Base-by-base conservation (phyloP, 2,888 invertebrate genomes). In the Archips xylosteana region DNA sequence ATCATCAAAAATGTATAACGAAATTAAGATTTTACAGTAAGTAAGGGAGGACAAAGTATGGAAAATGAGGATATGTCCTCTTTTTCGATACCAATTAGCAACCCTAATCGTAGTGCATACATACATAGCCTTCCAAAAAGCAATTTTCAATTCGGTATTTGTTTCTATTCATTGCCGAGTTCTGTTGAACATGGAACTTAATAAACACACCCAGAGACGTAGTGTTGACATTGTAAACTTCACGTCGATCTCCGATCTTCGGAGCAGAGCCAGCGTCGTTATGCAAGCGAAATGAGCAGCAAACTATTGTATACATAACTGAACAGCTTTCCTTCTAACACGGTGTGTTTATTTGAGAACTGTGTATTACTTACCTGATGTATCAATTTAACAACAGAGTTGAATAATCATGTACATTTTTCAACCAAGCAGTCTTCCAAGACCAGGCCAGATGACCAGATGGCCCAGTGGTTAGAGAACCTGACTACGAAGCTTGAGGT, bases 211-310 rank as follows among this genome's bases (percentile, higher is more conserved):
- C 23, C 12, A 34, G n/a, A 5, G 15, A 54, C 54, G 54, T n/a
- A 8, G 39, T 36, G 64, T 71, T 71, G 71, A 60, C 65, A 65
- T 39, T 71, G 57, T 32, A 49, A 57, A 59, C 47, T 71, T 65
- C 71, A 65, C 39, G 47, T 10, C 57, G 59, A 57, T 57, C 61
- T 12, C 6, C 60, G 23, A 13, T 45, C 42, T 45, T 47, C 54
- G 54, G 36, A 45, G 34, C 57, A 47, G 57, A 23, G 67, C 62
- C 72, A 68, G 49, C 57, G 23, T 39, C 57, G 67, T 57, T 68
- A 62, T 63, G 67, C 67, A 68, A 68, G 45, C 67, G 45, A 47
- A 72, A 63, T 57, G 57, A 68, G 62, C 57, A 36, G 36, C 62
- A 34, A 15, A 51, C 51, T 36, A 51, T 15, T 23, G 66, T 61